These are phyloP conservation scores for Atethmia centrago DNA, from an alignment of 2,888 invertebrate species.

Conservation along the genomic window DNA sequence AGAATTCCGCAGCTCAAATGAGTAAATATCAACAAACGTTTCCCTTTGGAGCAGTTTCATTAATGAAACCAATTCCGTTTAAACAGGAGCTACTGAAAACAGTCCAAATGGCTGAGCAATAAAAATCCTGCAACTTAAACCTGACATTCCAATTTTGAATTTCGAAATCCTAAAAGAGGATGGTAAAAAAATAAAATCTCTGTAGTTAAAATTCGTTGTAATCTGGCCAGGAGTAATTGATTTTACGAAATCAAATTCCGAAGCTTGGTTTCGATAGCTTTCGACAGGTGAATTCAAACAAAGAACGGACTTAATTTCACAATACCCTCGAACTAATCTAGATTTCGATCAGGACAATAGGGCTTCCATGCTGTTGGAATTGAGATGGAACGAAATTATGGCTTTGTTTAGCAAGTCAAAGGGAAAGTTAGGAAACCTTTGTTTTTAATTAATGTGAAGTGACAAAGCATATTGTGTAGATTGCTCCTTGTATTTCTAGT, in stretches of 20 bases:
- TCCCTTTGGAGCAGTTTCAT: conserved; percentile 52
- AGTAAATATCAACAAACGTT: conserved; percentile 47
- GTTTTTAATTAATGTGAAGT: conserved; percentile 27
- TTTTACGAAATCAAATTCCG: conserved; percentile 55
- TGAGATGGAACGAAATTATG: conserved; percentile 16
- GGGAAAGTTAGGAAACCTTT: conserved; percentile 9
- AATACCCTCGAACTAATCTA: conserved; percentile 63
- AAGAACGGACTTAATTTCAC: conserved; percentile 65
- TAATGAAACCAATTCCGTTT: conserved; percentile 60
- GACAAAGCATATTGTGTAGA: conserved; percentile 2
- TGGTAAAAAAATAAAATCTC: conserved; percentile 27
- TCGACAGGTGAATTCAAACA: conserved; percentile 63
- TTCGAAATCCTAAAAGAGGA: conserved; percentile 24
- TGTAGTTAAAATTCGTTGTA: conserved; percentile 39
- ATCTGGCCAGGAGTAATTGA: conserved; percentile 46
- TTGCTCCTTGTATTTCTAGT: neutral
- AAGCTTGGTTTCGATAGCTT: conserved; percentile 34
- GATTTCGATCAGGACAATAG: conserved; percentile 53
- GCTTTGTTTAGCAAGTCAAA: conserved; percentile 26
- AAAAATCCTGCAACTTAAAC: conserved; percentile 35
- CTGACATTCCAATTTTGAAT: conserved; percentile 44
- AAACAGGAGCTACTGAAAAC: conserved; percentile 41
- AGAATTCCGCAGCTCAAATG: conserved; percentile 27
- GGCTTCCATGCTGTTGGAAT: conserved; percentile 38
- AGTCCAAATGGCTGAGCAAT: conserved; percentile 41